Evolutionary conservation across 2,888 invertebrate species (phyloP).

Genomic region (Cryptosula pallasiana): DNA sequence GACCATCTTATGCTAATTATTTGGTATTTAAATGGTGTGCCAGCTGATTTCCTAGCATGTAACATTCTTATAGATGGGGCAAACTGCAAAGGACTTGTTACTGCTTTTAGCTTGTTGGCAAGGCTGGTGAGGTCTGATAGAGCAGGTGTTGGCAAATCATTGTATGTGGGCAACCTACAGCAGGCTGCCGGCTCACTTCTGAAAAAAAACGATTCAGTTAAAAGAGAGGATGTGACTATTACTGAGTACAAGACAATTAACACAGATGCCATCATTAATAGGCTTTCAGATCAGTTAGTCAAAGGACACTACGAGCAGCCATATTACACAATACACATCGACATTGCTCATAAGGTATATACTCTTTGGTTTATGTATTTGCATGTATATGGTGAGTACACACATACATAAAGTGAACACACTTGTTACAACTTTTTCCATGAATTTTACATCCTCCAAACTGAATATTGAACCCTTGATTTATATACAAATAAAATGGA

Average conservation of each 20-base stretch:
- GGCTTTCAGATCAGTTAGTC: neutral
- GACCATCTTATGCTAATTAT: too few species aligned
- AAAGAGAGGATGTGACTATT: neutral
- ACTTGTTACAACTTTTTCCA: too few species aligned
- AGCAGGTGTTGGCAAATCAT: constrained; percentile 17
- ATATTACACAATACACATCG: constrained; percentile 8
- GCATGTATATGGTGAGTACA: too few species aligned
- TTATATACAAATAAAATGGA: neutral
- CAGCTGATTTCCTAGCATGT: too few species aligned
- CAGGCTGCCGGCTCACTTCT: neutral
- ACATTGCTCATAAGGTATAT: constrained; percentile 21
- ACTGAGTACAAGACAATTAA: constrained; percentile 1
- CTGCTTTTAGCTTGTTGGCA: neutral
- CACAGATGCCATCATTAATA: constrained; percentile 19
- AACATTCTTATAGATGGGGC: too few species aligned
- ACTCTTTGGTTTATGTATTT: too few species aligned
- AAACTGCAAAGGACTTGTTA: too few species aligned
- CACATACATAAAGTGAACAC: too few species aligned
- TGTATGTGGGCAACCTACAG: neutral
- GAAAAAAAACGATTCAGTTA: neutral
- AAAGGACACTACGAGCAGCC: neutral
- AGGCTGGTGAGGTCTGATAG: neutral
- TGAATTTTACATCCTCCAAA: too few species aligned
- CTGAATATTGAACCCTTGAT: too few species aligned
- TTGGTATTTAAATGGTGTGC: too few species aligned